A percentile compares a stretch with the other conserved stretches of the same genome.
phyloP scores from a whole-genome alignment of 2,797 vertebrate species.

The Rousettus madagascariensis region DNA sequence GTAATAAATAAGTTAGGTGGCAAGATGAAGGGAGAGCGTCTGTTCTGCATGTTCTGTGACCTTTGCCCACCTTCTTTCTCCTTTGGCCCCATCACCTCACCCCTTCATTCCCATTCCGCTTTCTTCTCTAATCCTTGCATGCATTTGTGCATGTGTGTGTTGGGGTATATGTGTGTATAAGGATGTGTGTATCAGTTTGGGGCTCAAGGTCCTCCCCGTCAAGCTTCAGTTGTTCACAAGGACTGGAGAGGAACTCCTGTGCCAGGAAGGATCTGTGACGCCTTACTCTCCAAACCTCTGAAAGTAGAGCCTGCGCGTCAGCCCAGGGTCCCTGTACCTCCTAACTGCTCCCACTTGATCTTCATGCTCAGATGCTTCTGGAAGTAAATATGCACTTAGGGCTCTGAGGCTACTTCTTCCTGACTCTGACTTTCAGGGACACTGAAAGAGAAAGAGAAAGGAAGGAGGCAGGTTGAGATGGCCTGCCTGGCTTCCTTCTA shows the following conservation, averaged over 20 bases:
- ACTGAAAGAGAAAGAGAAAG: background rate
- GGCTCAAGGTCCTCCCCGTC: background rate
- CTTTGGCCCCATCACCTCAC: background rate
- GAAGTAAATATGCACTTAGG: background rate
- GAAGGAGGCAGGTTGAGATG: background rate
- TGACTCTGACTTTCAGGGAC: background rate
- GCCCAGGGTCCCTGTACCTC: fast-evolving
- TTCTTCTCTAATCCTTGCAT: background rate
- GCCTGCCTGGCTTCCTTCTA: background rate
- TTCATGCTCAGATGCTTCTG: background rate
- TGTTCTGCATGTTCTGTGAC: background rate
- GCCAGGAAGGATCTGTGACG: background rate
- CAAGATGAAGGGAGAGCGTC: background rate
- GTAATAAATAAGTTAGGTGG: background rate
- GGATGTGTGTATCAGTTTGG: background rate
- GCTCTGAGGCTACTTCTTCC: background rate
- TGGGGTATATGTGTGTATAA: no score
- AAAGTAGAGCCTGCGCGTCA: background rate
- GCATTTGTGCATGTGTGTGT: background rate
- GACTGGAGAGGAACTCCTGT: background rate
- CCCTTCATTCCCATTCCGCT: background rate
- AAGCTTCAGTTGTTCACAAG: background rate
- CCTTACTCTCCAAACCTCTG: background rate
- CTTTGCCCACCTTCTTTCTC: background rate
- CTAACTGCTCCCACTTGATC: background rate